phyloP scores from a whole-genome alignment of 2,797 vertebrate species.

The Dendrocincla fuliginosa region DNA sequence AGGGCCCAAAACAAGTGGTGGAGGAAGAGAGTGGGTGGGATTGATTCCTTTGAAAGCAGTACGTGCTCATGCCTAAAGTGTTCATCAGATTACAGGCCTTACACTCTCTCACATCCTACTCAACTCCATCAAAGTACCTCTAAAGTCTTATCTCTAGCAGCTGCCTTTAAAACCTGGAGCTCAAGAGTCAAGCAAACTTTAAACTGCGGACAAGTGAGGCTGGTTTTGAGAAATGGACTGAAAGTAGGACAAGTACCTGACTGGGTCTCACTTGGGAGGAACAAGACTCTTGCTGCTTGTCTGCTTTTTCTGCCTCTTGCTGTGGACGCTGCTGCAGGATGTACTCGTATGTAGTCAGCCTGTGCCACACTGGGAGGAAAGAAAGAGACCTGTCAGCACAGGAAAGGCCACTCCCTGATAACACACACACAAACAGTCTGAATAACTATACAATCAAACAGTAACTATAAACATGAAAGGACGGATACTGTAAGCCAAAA shows the following conservation, averaged over 20 bases:
- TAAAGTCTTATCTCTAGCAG: neutral
- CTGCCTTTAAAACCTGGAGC: neutral
- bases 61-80: neutral
- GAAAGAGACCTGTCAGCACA: slow-evolving; percentile 28
- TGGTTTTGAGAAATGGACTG: neutral
- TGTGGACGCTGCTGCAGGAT: slow-evolving; percentile 91
- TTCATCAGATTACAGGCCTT: neutral
- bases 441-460: neutral
- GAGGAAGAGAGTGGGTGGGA: slow-evolving; percentile 4
- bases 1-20: neutral
- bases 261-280: slow-evolving; percentile 52
- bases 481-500: neutral
- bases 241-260: slow-evolving; percentile 52
- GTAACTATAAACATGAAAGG: neutral
- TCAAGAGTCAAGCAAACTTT: neutral
- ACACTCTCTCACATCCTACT: neutral
- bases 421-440: neutral
- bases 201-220: accelerated
- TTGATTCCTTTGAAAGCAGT: slow-evolving; percentile 3
- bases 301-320: slow-evolving; percentile 76
- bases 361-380: slow-evolving; percentile 84
- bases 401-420: neutral
- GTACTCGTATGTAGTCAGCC: slow-evolving; percentile 94
- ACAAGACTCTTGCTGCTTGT: slow-evolving; percentile 68
- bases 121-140: neutral